Percentiles rank a stretch among this genome's conserved stretches.
phyloP scores from a whole-genome alignment of 2,888 invertebrate genomes.

The Cephus pulcher region DNA sequence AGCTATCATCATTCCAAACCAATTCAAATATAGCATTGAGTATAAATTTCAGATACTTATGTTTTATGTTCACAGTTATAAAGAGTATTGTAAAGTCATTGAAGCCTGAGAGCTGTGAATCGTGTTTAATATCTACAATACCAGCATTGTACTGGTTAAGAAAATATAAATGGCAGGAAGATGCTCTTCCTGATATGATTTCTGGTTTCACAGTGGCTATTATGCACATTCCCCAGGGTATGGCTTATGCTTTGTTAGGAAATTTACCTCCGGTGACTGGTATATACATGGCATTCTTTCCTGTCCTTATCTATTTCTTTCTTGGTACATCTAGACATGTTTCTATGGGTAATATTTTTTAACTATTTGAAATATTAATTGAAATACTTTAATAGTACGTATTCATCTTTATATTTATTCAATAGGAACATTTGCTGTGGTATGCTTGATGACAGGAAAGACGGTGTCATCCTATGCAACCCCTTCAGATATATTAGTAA shows the following conservation, averaged over 20 bases:
- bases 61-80: constrained; percentile 30
- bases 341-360: constrained; percentile 71
- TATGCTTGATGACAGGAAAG: constrained; percentile 91
- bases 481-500: neutral
- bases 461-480: constrained; percentile 70
- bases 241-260: constrained; percentile 70
- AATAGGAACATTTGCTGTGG: constrained; percentile 84
- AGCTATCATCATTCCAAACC: neutral
- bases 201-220: constrained; percentile 88
- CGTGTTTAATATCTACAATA: constrained; percentile 56
- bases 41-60: neutral
- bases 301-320: constrained; percentile 72
- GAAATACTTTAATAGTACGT: neutral
- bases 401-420: neutral
- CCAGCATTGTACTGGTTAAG: constrained; percentile 76
- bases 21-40: neutral
- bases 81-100: constrained; percentile 28
- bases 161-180: constrained; percentile 71
- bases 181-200: constrained; percentile 78
- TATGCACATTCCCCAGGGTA: constrained; percentile 87
- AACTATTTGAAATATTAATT: neutral
- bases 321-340: constrained; percentile 77
- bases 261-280: constrained; percentile 70
- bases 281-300: constrained; percentile 72
- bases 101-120: constrained; percentile 44